Conservation (phyloP, 2,797 vertebrate species). For the Chanos chanos region DNA sequence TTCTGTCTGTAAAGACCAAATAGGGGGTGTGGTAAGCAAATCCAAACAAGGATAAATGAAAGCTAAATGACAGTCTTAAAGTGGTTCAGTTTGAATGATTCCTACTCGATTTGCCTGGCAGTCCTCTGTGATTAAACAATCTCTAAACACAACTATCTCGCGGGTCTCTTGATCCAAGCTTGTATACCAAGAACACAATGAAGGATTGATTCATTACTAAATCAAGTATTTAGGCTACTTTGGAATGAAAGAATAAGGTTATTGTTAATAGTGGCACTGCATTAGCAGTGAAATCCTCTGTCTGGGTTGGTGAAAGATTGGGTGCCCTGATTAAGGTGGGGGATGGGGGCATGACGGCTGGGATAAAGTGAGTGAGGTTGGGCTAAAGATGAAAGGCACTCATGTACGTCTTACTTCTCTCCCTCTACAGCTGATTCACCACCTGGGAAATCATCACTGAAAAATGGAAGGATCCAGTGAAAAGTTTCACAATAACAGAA, state of each 20-base stretch:
- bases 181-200: background rate
- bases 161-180: background rate
- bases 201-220: conserved; percentile 19
- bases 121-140: background rate
- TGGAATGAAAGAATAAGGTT: conserved; percentile 18
- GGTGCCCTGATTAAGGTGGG: conserved; percentile 32
- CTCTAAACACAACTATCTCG: background rate
- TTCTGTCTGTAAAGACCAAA: too few species aligned
- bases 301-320: conserved; percentile 46
- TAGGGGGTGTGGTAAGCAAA: too few species aligned
- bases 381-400: background rate
- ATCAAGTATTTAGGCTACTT: conserved; percentile 27
- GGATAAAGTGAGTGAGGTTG: conserved; percentile 30
- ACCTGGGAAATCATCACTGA: conserved; percentile 62
- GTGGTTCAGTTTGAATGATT: too few species aligned
- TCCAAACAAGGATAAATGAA: background rate
- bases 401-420: conserved; percentile 62
- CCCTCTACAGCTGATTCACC: conserved; percentile 53
- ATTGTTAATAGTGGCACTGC: conserved; percentile 42
- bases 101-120: background rate
- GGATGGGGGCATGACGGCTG: conserved; percentile 17
- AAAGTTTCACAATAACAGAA: background rate
- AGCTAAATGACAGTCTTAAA: too few species aligned
- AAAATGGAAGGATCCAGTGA: conserved; percentile 55
- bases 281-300: conserved; percentile 34